Evolutionary conservation across 2,113 vertebrate genomes (phyloP), one percentile per base, ranked within the genome.

Genomic region (Scytalopus superciliaris): DNA sequence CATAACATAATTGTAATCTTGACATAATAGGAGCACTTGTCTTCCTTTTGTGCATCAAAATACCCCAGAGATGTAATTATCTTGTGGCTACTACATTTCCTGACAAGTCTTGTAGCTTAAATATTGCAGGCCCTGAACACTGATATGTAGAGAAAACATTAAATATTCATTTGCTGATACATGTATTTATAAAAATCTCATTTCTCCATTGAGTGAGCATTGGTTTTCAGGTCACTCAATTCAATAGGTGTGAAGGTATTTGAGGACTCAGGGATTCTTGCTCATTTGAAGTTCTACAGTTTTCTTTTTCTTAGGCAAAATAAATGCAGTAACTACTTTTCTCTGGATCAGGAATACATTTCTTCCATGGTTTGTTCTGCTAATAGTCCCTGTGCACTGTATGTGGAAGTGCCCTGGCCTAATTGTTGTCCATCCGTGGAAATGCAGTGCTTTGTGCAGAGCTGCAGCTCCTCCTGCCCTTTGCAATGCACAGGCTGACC

Each of bases 111-210:
- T 90, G 67, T n/a, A 89, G 88, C 84, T 93, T 94, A 87, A 91
- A 85, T 94, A 94, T 94, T 95, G 93, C 84, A 88, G 83, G 78
- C 35, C 30, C 45, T 42, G 79, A 92, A 84, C 60, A 50, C 37
- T 50, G 85, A 50, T 84, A 80, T 31, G 27, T 90, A 62, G 50
- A 89, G 80, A 89, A 95, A 91, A 63, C 88, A 95, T 96, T 90
- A 97, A 97, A 94, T 96, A 97, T 96, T 97, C 70, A 96, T 96
- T 91, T 96, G 87, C 85, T 94, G 87, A 88, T 95, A 93, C 56
- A 87, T 0, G 8, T 93, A 57, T 76, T 88, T 90, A 53, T 94
- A 90, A 97, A 94, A 89, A 55, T 77, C 28, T 35, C 42, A 69
- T 95, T 92, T 95, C 86, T 97, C 62, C 39, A 31, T 40, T 79